phyloP scores from a whole-genome alignment of 2,797 vertebrate genomes.

The Gymnoscopelus microlampas region DNA sequence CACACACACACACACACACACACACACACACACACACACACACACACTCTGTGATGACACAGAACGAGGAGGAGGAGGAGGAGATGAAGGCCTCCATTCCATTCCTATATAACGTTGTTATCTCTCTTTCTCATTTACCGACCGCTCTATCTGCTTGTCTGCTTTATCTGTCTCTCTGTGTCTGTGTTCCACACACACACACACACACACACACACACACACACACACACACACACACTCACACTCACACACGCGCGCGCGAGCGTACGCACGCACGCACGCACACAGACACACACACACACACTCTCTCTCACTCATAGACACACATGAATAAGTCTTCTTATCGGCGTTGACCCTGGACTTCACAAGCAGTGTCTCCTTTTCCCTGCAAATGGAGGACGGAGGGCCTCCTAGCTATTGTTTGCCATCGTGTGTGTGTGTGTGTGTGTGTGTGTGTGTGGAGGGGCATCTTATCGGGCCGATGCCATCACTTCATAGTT shows the following conservation, averaged over 20 bases:
- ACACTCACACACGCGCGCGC: too few relatives aligned
- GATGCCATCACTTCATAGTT: slow-evolving; percentile 29
- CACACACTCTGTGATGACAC: slow-evolving; percentile 2
- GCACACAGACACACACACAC: not conserved
- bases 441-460: not conserved
- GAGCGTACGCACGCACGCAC: too few relatives aligned
- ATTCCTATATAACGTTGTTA: slow-evolving; percentile 25
- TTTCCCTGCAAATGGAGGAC: slow-evolving; percentile 24
- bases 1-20: too few relatives aligned
- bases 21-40: not conserved
- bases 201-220: too few relatives aligned
- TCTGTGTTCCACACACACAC: slow-evolving; percentile 15
- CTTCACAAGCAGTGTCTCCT: slow-evolving; percentile 21
- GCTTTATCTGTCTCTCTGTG: slow-evolving; percentile 34
- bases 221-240: not conserved
- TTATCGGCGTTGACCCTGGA: slow-evolving; percentile 61
- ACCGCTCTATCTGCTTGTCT: not conserved
- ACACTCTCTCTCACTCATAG: slow-evolving; percentile 32
- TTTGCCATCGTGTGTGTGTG: slow-evolving; percentile 29
- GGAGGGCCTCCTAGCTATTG: slow-evolving; percentile 17
- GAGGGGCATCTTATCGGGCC: slow-evolving; percentile 32
- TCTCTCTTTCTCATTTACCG: slow-evolving; percentile 48
- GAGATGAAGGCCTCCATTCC: slow-evolving; percentile 4
- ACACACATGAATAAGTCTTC: slow-evolving; percentile 52
- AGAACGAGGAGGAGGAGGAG: slow-evolving; percentile 9